phyloP scores from a whole-genome alignment of 2,113 vertebrate species.

The Carassius gibelio region DNA sequence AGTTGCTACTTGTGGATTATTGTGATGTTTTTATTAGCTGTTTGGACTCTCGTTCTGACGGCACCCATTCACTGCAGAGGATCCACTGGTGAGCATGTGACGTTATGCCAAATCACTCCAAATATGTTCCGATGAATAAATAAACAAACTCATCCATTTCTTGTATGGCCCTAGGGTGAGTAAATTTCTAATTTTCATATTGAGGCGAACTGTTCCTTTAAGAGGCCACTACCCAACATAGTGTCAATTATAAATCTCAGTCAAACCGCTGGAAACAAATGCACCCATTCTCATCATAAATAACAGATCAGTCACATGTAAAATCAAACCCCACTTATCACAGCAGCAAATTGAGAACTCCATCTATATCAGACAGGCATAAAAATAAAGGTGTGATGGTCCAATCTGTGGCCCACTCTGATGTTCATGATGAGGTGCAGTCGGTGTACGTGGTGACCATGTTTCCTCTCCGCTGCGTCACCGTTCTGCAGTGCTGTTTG shows the following conservation, averaged over 20 bases:
- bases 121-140: no score
- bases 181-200: no score
- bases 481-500: conserved; percentile 92
- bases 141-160: no score
- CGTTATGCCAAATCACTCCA: no score
- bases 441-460: conserved; percentile 98
- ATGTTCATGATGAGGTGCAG: conserved; percentile 79
- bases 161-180: no score
- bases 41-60: no score
- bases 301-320: background rate
- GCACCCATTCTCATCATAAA: background rate
- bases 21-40: no score
- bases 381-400: conserved; percentile 34
- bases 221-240: background rate
- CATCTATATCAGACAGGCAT: conserved; percentile 17
- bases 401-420: background rate
- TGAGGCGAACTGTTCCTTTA: background rate
- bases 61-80: no score
- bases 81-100: no score
- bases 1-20: no score
- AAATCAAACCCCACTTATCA: conserved; percentile 30
- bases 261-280: conserved; percentile 4
- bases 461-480: conserved; percentile 93
- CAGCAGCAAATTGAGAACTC: conserved; percentile 51
- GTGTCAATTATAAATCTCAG: conserved; percentile 23